phyloP scores from a whole-genome alignment of 2,888 invertebrate species.

The Ectemnius continuus region DNA sequence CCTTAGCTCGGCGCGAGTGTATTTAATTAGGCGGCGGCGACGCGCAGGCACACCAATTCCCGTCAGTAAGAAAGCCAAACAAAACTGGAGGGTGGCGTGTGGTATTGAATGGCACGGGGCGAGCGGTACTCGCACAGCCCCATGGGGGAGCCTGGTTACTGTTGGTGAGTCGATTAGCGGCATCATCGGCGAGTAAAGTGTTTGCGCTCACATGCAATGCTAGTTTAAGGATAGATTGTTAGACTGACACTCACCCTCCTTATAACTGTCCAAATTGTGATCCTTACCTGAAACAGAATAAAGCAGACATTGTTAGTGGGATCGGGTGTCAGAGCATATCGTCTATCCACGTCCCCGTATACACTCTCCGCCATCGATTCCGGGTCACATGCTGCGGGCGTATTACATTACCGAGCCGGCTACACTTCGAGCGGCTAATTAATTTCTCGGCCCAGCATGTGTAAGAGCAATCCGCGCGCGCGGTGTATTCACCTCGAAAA shows the following conservation, averaged over 20 bases:
- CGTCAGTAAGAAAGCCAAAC: too few species aligned
- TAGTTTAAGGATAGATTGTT: constrained; percentile 61
- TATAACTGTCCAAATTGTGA: constrained; percentile 76
- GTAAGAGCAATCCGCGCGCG: constrained; percentile 42
- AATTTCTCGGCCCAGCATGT: constrained; percentile 37
- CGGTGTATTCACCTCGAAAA: too few species aligned
- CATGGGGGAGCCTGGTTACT: too few species aligned
- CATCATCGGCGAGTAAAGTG: not conserved
- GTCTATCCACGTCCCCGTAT: not conserved
- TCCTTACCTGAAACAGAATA: constrained; percentile 75
- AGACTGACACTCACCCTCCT: constrained; percentile 76
- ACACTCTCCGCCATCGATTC: constrained; percentile 45
- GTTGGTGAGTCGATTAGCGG: too few species aligned
- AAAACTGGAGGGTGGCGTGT: too few species aligned
- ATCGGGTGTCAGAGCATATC: constrained; percentile 38
- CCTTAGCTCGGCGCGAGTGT: not conserved
- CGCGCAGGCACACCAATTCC: too few species aligned
- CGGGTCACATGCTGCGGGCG: constrained; percentile 23
- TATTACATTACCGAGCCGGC: constrained; percentile 28
- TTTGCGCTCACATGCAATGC: constrained; percentile 25
- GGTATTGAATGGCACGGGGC: too few species aligned
- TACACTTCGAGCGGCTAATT: constrained; percentile 38
- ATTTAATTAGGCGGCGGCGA: not conserved
- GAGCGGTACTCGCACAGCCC: too few species aligned
- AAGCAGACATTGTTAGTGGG: constrained; percentile 49